Evolutionary conservation across 1,140 invertebrate genomes (phyloP).

Genomic region (Hycleus cichorii): DNA sequence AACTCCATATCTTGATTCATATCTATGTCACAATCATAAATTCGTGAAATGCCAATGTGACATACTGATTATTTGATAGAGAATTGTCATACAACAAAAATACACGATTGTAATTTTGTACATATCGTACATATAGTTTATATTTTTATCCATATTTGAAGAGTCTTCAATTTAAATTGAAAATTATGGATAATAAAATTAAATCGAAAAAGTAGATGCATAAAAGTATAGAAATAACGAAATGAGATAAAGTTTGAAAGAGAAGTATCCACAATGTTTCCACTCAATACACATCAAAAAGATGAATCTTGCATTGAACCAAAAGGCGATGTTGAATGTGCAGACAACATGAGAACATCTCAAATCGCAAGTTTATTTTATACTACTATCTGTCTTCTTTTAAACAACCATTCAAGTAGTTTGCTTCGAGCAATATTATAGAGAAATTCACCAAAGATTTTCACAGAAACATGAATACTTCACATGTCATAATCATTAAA

Average conservation of each 20-base stretch:
- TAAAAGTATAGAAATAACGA: too few species aligned
- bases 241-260: not conserved
- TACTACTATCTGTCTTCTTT: not conserved
- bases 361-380: conserved; percentile 6
- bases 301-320: conserved; percentile 9
- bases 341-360: conserved; percentile 1
- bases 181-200: too few species aligned
- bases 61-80: conserved; percentile 13
- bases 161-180: too few species aligned
- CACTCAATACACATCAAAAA: conserved; percentile 16
- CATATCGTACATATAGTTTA: too few species aligned
- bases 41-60: conserved; percentile 18
- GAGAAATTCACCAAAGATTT: not conserved
- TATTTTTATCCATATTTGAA: too few species aligned
- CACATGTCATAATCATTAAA: too few species aligned
- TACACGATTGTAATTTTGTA: too few species aligned
- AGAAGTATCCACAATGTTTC: not conserved
- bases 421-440: not conserved
- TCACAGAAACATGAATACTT: too few species aligned
- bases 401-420: too few species aligned
- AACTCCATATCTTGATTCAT: conserved; percentile 10
- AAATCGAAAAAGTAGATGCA: too few species aligned
- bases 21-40: conserved; percentile 10
- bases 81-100: too few species aligned
- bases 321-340: too few species aligned